Percentiles rank a stretch among this genome's conserved stretches.
Evolutionary conservation across 2,113 vertebrate genomes (phyloP).

Genomic region (Ophthalmolycus amberensis): DNA sequence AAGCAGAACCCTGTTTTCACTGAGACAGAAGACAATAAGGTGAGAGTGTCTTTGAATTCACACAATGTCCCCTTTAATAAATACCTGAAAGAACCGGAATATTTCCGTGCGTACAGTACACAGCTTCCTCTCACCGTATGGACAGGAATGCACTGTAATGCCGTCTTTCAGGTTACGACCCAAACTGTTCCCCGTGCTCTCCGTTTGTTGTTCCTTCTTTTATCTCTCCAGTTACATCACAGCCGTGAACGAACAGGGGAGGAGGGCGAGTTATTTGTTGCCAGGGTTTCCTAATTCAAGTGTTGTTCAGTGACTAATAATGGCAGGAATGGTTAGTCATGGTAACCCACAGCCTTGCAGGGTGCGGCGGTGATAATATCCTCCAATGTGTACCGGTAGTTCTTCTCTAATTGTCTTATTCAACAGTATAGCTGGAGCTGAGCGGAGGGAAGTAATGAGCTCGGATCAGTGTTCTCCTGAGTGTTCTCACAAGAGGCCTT

Average conservation of each 20-base stretch:
- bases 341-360: constrained; percentile 9
- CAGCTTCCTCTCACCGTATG: neutral
- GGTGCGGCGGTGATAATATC: constrained; percentile 8
- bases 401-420: constrained; percentile 45
- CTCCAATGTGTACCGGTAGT: constrained; percentile 17
- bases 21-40: constrained; percentile 10
- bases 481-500: constrained; percentile 36
- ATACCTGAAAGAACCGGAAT: constrained; percentile 38
- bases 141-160: constrained; percentile 36
- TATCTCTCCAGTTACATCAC: neutral
- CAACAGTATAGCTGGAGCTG: constrained; percentile 32
- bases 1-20: neutral
- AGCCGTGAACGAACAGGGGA: neutral
- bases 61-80: too few relatives aligned
- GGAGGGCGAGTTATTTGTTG: neutral
- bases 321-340: constrained; percentile 11
- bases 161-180: constrained; percentile 49
- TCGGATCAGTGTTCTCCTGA: constrained; percentile 19
- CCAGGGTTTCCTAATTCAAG: neutral
- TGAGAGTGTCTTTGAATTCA: too few relatives aligned
- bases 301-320: neutral
- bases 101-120: constrained; percentile 3
- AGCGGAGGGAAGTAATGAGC: constrained; percentile 40
- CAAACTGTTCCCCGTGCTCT: neutral
- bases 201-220: neutral